Evolutionary conservation across 92 coral and sea anemone species (phyloP).

Genomic region (Phymanthus crucifer): DNA sequence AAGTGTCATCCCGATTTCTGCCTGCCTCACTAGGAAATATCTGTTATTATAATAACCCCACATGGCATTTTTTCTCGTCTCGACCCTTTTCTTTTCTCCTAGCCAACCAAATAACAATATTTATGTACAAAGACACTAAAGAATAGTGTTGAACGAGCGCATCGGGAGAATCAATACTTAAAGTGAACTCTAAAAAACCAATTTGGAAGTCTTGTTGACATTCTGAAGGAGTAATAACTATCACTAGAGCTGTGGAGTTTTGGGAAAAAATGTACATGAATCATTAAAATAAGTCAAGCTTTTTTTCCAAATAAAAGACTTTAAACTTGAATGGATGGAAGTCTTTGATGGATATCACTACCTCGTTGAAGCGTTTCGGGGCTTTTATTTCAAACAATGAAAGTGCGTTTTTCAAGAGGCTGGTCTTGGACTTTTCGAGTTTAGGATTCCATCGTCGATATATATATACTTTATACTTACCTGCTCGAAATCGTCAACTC

Average conservation of each 20-base stretch:
- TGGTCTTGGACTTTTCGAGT: not conserved
- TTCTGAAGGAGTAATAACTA: not conserved
- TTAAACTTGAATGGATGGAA: slow-evolving; percentile 7
- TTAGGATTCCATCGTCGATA: not conserved
- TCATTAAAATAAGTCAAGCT: not conserved
- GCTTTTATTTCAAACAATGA: not conserved
- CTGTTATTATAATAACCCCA: not conserved
- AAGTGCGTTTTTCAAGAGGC: not conserved
- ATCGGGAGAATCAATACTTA: not conserved
- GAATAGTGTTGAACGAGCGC: not conserved
- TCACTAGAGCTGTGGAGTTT: not conserved
- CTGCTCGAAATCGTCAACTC: too few relatives aligned
- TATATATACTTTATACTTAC: too few relatives aligned
- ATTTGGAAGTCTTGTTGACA: not conserved
- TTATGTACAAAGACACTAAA: not conserved
- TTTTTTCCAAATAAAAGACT: not conserved
- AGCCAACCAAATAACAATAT: not conserved
- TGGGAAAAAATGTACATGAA: not conserved
- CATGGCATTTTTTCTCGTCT: not conserved
- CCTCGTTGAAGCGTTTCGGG: slow-evolving; percentile 18
- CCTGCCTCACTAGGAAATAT: not conserved
- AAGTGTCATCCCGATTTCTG: not conserved
- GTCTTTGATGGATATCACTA: slow-evolving; percentile 16
- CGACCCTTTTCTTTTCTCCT: not conserved
- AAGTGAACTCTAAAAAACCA: not conserved